Percentiles rank a stretch among this genome's conserved stretches.
phyloP scores from a whole-genome alignment of 2,888 invertebrate species.

The Chrysomela aeneicollis region DNA sequence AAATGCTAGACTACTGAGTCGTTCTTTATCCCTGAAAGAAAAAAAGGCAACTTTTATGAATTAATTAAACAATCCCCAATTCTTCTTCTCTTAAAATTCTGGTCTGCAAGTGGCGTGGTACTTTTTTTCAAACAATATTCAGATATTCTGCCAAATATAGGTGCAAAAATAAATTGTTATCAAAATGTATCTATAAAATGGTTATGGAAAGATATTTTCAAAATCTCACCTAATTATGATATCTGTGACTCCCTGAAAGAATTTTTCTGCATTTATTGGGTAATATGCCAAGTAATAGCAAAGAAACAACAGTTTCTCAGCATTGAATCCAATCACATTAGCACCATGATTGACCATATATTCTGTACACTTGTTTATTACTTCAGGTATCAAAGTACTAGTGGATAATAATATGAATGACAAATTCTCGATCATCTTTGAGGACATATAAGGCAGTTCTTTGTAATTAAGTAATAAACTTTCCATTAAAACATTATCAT shows the following conservation, averaged over 20 bases:
- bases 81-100: no score
- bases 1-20: constrained; percentile 64
- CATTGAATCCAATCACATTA: constrained; percentile 63
- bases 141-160: no score
- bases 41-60: no score
- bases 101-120: no score
- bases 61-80: no score
- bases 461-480: constrained; percentile 57
- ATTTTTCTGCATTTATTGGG: constrained; percentile 58
- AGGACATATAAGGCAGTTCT: constrained; percentile 56
- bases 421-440: constrained; percentile 62
- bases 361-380: constrained; percentile 61
- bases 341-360: constrained; percentile 61
- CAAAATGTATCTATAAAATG: no score
- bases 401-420: constrained; percentile 59
- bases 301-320: constrained; percentile 63
- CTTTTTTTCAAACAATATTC: no score
- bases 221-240: constrained; percentile 63
- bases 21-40: constrained; percentile 64
- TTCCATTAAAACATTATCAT: constrained; percentile 51
- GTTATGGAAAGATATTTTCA: no score
- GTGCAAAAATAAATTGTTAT: no score
- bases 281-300: constrained; percentile 64
- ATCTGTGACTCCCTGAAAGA: constrained; percentile 58
- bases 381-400: constrained; percentile 60